Evolutionary conservation across 2,797 vertebrate genomes (phyloP).

Genomic region (Coluber constrictor): DNA sequence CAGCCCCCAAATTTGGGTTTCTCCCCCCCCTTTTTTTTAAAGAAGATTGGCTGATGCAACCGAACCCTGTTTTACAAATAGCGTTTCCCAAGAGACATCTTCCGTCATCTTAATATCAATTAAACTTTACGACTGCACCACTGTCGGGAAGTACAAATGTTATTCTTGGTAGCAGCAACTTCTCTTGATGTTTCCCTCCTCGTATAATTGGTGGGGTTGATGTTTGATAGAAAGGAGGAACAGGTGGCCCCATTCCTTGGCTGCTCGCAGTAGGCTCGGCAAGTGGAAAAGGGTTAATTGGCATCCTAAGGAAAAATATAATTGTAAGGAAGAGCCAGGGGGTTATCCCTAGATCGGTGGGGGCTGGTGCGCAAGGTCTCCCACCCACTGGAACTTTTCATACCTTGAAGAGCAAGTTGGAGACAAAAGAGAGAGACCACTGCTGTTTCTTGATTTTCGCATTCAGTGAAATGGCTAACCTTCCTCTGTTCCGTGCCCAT

Average conservation of each 20-base stretch:
- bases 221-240: constrained; percentile 64
- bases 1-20: background rate
- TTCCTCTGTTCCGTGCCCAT: constrained; percentile 6
- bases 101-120: constrained; percentile 5
- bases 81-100: background rate
- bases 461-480: constrained; percentile 68
- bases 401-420: constrained; percentile 70
- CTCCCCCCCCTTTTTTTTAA: background rate
- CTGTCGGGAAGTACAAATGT: constrained; percentile 41
- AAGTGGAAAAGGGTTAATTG: constrained; percentile 75
- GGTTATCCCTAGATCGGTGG: constrained; percentile 70
- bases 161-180: constrained; percentile 37
- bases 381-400: constrained; percentile 71
- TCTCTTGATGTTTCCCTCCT: background rate
- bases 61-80: background rate
- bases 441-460: constrained; percentile 72
- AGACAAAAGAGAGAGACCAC: constrained; percentile 68
- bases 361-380: constrained; percentile 69
- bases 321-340: constrained; percentile 68
- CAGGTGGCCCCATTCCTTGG: constrained; percentile 54
- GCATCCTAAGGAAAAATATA: constrained; percentile 70
- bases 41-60: background rate
- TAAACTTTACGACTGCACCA: constrained; percentile 20
- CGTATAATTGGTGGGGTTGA: constrained; percentile 54
- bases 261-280: constrained; percentile 67